Base-by-base conservation (phyloP, 2,888 invertebrate genomes). In the Cantharis flavilabris region DNA sequence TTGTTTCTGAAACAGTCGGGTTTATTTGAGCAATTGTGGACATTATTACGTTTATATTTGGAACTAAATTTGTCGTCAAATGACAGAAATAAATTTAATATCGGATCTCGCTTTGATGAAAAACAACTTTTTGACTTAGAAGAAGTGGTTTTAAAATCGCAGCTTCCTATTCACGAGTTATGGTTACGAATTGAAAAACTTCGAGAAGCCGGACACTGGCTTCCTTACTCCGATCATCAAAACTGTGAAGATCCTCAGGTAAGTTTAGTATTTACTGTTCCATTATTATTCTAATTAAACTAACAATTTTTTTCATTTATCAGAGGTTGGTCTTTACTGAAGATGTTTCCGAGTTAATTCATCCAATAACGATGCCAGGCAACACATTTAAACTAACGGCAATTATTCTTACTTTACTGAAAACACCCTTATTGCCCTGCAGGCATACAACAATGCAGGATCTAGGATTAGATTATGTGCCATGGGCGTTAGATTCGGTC, bases 181-280 rank as follows among this genome's bases (percentile, higher is more conserved):
- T 96, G 95, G 96, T 89, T 93, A 81, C 91, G 95, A 78, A 91
- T 93, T 77, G 95, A 95, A 88, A 92, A 92, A 11, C 88, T 94
- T 73, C 90, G 95, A n/a, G 94, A 93, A 83, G 91, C 92, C 16
- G 92, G 91, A 83, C 93, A 93, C 87, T 95, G 94, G 91, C 89
- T 94, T 62, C 92, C 94, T 1, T 89, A 88, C 18, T 87, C 86
- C 30, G 89, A 88, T 65, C 84, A 89, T n/a, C 89, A 88, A 81
- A 62, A 89, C 28, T 89, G 91, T 84, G 89, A 90, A 83, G 92
- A 93, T 90, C 90, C 93, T 78, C 79, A 78, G 71, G 78, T 78
- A 77, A 75, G 33, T 67, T 49, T 16, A 16, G 16, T 16, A 1
- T 16, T 16, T 16, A 16, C 16, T 9, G 1, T 10, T 11, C 49